Conservation (phyloP, 2,888 invertebrate genomes). For the Boloria euphrosyne region DNA sequence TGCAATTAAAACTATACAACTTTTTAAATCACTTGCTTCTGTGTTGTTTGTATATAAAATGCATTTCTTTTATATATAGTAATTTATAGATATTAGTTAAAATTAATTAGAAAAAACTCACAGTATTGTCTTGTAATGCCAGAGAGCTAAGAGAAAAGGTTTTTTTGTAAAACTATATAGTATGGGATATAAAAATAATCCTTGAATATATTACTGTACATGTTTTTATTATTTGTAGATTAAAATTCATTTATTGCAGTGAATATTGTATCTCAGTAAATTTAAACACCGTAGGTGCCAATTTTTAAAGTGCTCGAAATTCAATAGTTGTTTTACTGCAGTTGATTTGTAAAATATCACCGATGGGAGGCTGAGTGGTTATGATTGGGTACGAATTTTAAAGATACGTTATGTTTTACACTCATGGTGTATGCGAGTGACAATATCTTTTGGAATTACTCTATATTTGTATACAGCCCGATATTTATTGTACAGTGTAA, state of each 20-base stretch:
- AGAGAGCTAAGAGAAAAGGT: too few species aligned
- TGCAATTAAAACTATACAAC: constrained; percentile 8
- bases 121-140: too few species aligned
- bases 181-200: too few species aligned
- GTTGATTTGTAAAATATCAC: constrained; percentile 13
- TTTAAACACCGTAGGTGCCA: constrained; percentile 54
- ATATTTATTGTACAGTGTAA: constrained; percentile 82
- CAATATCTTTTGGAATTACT: constrained; percentile 80
- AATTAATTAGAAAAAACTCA: too few species aligned
- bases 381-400: constrained; percentile 55
- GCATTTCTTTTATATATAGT: too few species aligned
- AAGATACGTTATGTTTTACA: constrained; percentile 67
- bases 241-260: constrained; percentile 13
- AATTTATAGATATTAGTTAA: too few species aligned
- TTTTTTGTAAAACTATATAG: too few species aligned
- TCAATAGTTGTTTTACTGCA: constrained; percentile 35
- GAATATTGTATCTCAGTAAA: constrained; percentile 48
- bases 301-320: constrained; percentile 51
- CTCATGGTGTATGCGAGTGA: constrained; percentile 74
- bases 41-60: too few species aligned
- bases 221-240: too few species aligned
- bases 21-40: too few species aligned
- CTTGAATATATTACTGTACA: too few species aligned
- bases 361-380: constrained; percentile 42
- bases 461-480: constrained; percentile 81